Conservation (phyloP, 2,113 vertebrate species). For the Mystacornis crossleyi region DNA sequence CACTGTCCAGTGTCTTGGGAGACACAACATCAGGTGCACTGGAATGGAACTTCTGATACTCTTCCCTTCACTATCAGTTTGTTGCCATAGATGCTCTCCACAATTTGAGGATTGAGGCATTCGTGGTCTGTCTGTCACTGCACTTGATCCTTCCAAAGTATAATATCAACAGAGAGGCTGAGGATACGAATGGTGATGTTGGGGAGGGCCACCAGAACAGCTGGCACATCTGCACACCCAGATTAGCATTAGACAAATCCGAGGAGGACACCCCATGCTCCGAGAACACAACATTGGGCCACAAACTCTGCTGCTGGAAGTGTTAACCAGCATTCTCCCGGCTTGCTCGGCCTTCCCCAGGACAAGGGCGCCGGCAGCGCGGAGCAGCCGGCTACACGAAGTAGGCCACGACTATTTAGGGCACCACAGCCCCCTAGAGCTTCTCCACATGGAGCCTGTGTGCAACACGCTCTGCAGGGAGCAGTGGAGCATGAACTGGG, state of each 20-base stretch:
- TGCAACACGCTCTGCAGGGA: neutral
- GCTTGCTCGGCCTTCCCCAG: neutral
- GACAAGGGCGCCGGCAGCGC: neutral
- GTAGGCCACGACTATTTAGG: constrained; percentile 48
- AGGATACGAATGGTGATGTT: neutral
- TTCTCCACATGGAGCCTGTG: constrained; percentile 5
- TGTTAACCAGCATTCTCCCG: neutral
- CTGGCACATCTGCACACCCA: neutral
- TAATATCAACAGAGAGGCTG: neutral
- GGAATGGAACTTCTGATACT: neutral
- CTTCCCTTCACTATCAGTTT: neutral
- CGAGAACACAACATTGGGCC: neutral
- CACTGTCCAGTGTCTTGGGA: neutral
- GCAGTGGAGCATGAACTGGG: neutral
- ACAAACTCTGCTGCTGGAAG: neutral
- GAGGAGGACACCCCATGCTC: neutral
- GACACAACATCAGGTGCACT: neutral
- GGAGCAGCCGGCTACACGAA: neutral
- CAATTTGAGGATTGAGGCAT: neutral
- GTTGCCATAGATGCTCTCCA: neutral
- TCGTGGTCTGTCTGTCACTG: neutral
- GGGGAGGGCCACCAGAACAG: neutral
- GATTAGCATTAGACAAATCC: neutral
- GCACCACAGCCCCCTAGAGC: constrained; percentile 45
- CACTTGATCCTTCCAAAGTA: neutral